phyloP scores from a whole-genome alignment of 1,140 invertebrate species.

The Drosophila orena region DNA sequence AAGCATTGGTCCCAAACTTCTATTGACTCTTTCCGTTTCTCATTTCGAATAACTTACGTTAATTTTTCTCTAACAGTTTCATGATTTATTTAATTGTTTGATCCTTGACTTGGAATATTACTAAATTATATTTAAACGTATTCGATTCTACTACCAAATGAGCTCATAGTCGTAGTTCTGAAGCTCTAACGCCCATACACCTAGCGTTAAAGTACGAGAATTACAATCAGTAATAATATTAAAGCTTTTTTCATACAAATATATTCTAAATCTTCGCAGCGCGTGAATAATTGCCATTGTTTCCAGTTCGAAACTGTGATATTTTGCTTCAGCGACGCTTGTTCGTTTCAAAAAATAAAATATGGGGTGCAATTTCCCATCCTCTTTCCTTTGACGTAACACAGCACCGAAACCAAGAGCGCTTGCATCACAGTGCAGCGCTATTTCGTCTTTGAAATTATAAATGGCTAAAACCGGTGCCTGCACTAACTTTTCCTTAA shows the following conservation, averaged over 20 bases:
- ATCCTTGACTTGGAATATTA: too few species aligned
- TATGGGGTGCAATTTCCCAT: too few species aligned
- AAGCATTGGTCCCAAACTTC: too few species aligned
- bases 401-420: too few species aligned
- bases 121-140: too few species aligned
- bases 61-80: too few species aligned
- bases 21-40: background rate
- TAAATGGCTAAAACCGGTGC: background rate
- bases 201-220: background rate
- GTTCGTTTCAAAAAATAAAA: too few species aligned
- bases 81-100: too few species aligned
- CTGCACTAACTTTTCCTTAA: background rate
- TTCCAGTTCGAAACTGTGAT: too few species aligned
- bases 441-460: background rate
- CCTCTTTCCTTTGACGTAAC: too few species aligned
- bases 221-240: background rate
- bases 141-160: too few species aligned
- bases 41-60: background rate
- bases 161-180: constrained; percentile 20
- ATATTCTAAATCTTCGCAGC: background rate
- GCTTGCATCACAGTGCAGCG: background rate
- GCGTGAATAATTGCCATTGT: background rate
- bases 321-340: too few species aligned
- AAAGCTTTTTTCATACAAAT: background rate
- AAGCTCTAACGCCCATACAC: constrained; percentile 44